Base-by-base conservation (phyloP, 2,888 invertebrate genomes). In the Plemyria rubiginata region DNA sequence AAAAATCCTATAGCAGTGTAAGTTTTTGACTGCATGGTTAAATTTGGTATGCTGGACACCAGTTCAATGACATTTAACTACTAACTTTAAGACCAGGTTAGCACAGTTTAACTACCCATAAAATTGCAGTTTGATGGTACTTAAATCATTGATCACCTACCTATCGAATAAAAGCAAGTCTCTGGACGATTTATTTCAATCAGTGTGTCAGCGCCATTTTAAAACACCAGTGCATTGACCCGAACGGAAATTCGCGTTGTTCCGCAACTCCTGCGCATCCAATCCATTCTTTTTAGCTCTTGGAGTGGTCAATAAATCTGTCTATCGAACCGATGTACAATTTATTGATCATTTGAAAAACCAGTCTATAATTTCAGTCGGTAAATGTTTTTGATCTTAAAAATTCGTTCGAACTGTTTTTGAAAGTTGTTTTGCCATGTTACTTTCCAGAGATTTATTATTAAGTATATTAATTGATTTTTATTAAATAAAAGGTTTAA, bases 211-310 rank as follows among this genome's bases (percentile, higher is more conserved):
- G 80, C 80, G 78, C 74, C 81, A 81, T 83, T 84, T 86, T 84
- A 84, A 73, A 66, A 67, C 73, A 70, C 75, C 74, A 75, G 85
- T 74, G 71, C 86, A 76, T 81, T 86, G 87, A 88, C 82, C 89
- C 76, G 71, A 65, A 69, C 72, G 77, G 76, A 80, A 79, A 77
- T 85, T 84, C 77, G 81, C 80, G 79, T 70, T 80, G 75, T 79
- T 86, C 78, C 81, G 79, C 81, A 82, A 86, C 80, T 79, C 78
- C 69, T 77, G 82, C 82, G 82, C 81, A 78, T 79, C 76, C 68
- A 70, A 75, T 70, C 72, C 71, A 69, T 68, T 66, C 66, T 70
- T 66, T 70, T 64, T 67, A 67, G 53, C 52, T 60, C 62, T 65
- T 62, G 46, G 55, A 58, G 65, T 66, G 69, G 43, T 60, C 54